phyloP scores from a whole-genome alignment of 2,888 invertebrate genomes.

The Melanophora roralis region DNA sequence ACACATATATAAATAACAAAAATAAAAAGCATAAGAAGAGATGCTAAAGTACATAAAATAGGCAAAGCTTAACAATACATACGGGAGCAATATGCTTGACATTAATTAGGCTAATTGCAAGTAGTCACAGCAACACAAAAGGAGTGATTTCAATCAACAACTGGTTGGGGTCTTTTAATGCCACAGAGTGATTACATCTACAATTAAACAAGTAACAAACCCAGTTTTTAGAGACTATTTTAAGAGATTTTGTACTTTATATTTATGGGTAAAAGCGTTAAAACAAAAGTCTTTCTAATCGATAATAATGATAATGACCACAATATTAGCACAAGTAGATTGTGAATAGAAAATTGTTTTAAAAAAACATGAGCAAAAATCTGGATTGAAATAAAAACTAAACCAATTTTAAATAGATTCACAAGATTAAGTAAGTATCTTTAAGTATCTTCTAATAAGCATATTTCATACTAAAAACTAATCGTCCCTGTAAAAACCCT shows the following conservation, averaged over 20 bases:
- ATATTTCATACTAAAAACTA: too few species aligned
- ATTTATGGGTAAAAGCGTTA: neutral
- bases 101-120: conserved; percentile 59
- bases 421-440: too few species aligned
- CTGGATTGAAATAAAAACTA: too few species aligned
- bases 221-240: neutral
- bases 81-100: conserved; percentile 46
- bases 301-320: neutral
- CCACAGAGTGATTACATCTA: neutral
- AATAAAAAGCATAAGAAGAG: neutral
- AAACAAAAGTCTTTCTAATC: neutral
- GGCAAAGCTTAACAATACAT: conserved; percentile 1
- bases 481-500: too few species aligned
- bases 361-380: neutral
- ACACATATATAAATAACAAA: too few species aligned
- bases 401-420: too few species aligned
- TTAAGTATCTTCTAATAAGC: too few species aligned
- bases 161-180: neutral
- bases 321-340: neutral
- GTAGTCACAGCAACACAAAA: conserved; percentile 6
- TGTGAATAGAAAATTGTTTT: too few species aligned
- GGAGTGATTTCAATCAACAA: neutral
- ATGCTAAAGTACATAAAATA: neutral
- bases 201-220: neutral
- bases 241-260: neutral